Conservation (phyloP, 2,797 vertebrate species). For the Podarcis lilfordi region DNA sequence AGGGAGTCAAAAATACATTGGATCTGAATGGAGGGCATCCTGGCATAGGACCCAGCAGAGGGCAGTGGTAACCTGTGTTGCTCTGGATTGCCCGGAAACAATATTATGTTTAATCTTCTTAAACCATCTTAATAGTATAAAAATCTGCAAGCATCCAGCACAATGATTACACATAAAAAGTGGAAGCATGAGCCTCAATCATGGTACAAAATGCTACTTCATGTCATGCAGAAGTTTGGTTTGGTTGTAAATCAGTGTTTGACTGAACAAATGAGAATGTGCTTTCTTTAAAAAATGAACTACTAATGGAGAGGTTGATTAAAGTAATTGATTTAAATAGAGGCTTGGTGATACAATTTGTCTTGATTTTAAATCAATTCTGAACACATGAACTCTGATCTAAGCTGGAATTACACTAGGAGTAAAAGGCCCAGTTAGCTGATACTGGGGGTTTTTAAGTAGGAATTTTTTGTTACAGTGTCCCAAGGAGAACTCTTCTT, state of each 20-base stretch:
- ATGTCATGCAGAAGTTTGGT: background rate
- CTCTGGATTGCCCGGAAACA: background rate
- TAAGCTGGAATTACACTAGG: background rate
- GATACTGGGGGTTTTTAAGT: background rate
- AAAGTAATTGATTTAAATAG: slow-evolving; percentile 15
- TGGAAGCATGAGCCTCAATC: background rate
- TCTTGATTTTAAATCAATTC: slow-evolving; percentile 12
- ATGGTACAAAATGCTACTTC: background rate
- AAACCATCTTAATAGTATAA: background rate
- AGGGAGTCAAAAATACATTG: background rate
- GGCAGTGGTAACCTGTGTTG: background rate
- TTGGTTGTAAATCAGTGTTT: background rate
- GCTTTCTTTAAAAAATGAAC: background rate
- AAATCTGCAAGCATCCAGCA: background rate
- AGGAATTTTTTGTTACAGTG: background rate
- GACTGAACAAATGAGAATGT: background rate
- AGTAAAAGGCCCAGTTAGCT: background rate
- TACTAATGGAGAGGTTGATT: slow-evolving; percentile 11
- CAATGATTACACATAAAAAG: background rate
- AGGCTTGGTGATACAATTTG: background rate
- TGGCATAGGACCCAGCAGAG: background rate
- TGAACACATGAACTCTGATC: background rate
- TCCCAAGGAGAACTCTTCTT: background rate
- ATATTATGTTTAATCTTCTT: background rate
- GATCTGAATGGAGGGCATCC: too few species aligned